Conservation (phyloP, 2,888 invertebrate genomes). For the Ptychoptera albimana region DNA sequence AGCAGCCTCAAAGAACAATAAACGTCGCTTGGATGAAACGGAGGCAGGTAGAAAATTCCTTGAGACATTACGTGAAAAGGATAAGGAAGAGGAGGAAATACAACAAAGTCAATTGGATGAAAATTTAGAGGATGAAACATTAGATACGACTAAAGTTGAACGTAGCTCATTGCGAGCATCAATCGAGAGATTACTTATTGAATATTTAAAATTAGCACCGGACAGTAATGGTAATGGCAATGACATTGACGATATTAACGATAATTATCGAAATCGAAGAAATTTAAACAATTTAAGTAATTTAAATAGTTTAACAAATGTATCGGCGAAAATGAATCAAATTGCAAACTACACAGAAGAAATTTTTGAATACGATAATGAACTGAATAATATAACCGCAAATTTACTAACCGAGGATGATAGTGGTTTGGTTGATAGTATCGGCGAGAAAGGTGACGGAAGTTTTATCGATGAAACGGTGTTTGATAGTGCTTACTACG, state of each 20-base stretch:
- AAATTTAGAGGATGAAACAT: constrained; percentile 6
- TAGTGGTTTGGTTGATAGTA: background rate
- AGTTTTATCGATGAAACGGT: background rate
- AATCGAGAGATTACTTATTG: constrained; percentile 14
- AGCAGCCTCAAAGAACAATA: constrained; percentile 3
- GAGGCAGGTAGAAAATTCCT: constrained; percentile 16
- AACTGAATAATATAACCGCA: no score
- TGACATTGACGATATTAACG: background rate
- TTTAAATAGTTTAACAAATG: no score
- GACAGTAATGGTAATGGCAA: constrained; percentile 11
- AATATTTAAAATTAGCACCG: constrained; percentile 15
- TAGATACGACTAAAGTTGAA: constrained; percentile 10
- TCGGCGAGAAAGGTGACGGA: background rate
- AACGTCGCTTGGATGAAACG: constrained; percentile 13
- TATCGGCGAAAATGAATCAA: no score
- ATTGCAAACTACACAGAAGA: no score
- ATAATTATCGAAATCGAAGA: background rate
- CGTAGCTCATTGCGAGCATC: constrained; percentile 13
- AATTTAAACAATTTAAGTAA: background rate
- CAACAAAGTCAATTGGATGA: constrained; percentile 3
- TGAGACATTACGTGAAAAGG: constrained; percentile 14
- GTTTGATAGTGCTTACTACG: constrained; percentile 2
- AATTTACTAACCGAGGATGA: no score
- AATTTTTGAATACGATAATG: no score
- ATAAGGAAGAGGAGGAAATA: constrained; percentile 9